A percentile compares a stretch with the other conserved stretches of the same genome.
Evolutionary conservation across 2,888 invertebrate genomes (phyloP).

Genomic region (Blastobasis lacticolella): DNA sequence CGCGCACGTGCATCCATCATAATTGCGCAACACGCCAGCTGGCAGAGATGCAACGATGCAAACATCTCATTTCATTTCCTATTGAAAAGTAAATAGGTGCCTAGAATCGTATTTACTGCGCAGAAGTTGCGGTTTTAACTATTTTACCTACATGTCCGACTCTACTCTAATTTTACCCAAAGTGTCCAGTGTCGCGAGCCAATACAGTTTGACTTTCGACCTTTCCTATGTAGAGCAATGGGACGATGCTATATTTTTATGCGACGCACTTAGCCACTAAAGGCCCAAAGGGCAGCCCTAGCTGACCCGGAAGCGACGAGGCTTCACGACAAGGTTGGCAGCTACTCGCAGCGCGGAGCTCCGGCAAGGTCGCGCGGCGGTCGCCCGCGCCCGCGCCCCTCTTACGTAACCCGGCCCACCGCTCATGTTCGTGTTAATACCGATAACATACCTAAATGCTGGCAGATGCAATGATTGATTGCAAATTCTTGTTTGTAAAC

Average conservation of each 20-base stretch:
- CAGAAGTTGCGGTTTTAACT: too few relatives aligned
- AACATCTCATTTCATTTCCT: conserved; percentile 28
- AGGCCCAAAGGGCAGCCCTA: conserved; percentile 52
- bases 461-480: too few relatives aligned
- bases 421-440: conserved; percentile 19
- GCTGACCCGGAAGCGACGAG: conserved; percentile 60
- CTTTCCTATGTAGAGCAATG: background rate
- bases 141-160: too few relatives aligned
- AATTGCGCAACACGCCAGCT: conserved; percentile 48
- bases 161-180: too few relatives aligned
- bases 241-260: too few relatives aligned
- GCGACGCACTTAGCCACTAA: conserved; percentile 13
- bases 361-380: conserved; percentile 1
- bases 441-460: conserved; percentile 11
- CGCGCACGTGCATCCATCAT: conserved; percentile 32
- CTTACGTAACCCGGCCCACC: conserved; percentile 55
- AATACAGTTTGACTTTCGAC: background rate
- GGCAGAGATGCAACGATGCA: conserved; percentile 34
- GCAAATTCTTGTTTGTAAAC: too few relatives aligned
- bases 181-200: too few relatives aligned
- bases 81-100: too few relatives aligned
- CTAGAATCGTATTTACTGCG: too few relatives aligned
- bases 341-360: too few relatives aligned
- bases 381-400: conserved; percentile 27
- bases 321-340: conserved; percentile 53